Evolutionary conservation across 2,113 vertebrate genomes (phyloP), one percentile per base, ranked within the genome.

Genomic region (Orientallactaga bullata): DNA sequence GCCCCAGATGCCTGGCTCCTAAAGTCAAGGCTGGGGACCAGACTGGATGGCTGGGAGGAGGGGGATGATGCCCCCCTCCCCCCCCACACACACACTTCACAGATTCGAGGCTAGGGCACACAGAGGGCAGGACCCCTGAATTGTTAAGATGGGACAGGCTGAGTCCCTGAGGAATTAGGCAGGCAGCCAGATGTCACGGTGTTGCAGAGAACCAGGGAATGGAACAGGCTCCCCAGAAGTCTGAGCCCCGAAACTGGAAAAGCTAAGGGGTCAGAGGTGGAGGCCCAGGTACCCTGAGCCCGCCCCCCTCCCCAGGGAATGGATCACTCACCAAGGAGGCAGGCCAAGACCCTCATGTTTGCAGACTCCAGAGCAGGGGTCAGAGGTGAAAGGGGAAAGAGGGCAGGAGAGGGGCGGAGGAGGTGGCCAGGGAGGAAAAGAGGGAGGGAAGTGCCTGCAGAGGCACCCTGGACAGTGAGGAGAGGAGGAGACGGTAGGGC

Each of bases 251-350:
- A 21, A 42, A 82, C 11, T 78, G 74, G 61, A 78, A 37, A 42
- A 76, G 79, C 79, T 82, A 58, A 71, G 39, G 77, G 94, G 88
- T 91, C 88, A 87, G 85, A 94, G 89, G 89, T 82, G 6, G n/a
- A 65, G 61, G 76, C 58, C 77, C 9, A n/a, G 73, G 18, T 12
- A 39, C 80, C 60, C 68, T 3, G 42, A 71, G 65, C 58, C 88
- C n/a, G 7, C 17, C 47, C 55, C 37, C 23, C 30, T 9, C 47
- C 55, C 37, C 23, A 20, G 65, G 69, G 55, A n/a, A 74, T 1
- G 23, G 84, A 66, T 86, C 96, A 97, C 97, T 97, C 96, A 97
- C 97, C 97, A 5, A 97, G 77, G 72, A 97, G 89, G 77, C 95
- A 97, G 94, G 94, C 93, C 95, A 95, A 65, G 93, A 94, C 96